Evolutionary conservation across 2,113 vertebrate genomes (phyloP).

Genomic region (Leptobrachium ailaonicum): DNA sequence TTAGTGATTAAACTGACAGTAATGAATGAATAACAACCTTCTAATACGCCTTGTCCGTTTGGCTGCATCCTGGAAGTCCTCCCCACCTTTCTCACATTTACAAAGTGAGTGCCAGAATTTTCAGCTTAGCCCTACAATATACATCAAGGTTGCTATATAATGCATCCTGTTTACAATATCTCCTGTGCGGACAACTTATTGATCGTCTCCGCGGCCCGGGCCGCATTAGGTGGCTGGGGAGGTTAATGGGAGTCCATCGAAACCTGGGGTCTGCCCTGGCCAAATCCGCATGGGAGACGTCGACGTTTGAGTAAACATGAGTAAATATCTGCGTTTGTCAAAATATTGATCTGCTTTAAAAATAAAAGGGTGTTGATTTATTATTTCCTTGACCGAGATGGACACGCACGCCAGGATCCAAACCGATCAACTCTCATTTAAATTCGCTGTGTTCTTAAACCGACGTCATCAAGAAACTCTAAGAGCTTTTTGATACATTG

Average conservation of each 20-base stretch:
- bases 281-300: conserved; percentile 50
- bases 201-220: conserved; percentile 52
- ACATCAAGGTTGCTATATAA: conserved; percentile 47
- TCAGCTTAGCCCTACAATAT: conserved; percentile 51
- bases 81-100: conserved; percentile 51
- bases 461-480: too few species aligned
- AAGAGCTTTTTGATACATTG: too few species aligned
- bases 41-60: conserved; percentile 59
- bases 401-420: neutral
- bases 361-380: conserved; percentile 34
- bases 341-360: conserved; percentile 68
- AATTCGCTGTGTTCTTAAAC: conserved; percentile 3
- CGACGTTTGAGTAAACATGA: conserved; percentile 60
- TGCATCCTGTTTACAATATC: conserved; percentile 68
- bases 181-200: conserved; percentile 57
- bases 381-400: conserved; percentile 4
- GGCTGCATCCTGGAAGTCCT: conserved; percentile 48
- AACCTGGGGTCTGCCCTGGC: conserved; percentile 57
- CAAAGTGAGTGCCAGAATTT: conserved; percentile 48
- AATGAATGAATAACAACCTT: conserved; percentile 73
- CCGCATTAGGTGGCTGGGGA: conserved; percentile 66
- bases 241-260: conserved; percentile 72
- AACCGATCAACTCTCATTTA: neutral
- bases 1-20: conserved; percentile 78
- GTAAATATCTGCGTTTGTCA: conserved; percentile 63